A percentile compares a stretch with the other conserved stretches of the same genome.
Evolutionary conservation across 2,888 invertebrate genomes (phyloP).

Genomic region (Eremobia ochroleuca): DNA sequence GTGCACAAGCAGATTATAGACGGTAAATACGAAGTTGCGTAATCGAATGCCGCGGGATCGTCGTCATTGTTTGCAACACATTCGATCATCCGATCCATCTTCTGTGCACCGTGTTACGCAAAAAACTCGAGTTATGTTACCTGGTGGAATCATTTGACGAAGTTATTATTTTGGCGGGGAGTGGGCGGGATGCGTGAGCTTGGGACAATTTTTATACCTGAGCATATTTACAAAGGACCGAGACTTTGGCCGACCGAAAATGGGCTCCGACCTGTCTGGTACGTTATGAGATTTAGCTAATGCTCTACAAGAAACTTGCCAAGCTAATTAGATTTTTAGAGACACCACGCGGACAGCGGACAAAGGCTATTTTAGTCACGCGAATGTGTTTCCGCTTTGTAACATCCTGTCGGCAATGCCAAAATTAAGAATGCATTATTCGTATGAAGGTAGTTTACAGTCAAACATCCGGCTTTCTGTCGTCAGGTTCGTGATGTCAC

Average conservation of each 20-base stretch:
- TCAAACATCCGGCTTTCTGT: conserved; percentile 88
- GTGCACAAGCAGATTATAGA: conserved; percentile 18
- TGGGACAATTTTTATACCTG: conserved; percentile 87
- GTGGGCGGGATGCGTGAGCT: conserved; percentile 83
- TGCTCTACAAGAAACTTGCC: conserved; percentile 74
- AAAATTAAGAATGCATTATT: conserved; percentile 82
- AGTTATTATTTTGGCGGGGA: conserved; percentile 84
- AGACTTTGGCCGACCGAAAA: conserved; percentile 65
- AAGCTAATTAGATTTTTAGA: conserved; percentile 79
- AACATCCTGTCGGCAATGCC: conserved; percentile 79
- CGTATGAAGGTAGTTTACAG: conserved; percentile 84
- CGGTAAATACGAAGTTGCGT: conserved; percentile 74
- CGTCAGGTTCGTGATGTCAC: conserved; percentile 72
- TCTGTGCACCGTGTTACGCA: conserved; percentile 85
- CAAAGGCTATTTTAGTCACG: conserved; percentile 77
- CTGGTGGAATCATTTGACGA: conserved; percentile 82
- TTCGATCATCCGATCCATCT: conserved; percentile 82
- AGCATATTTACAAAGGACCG: conserved; percentile 85
- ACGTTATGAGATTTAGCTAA: conserved; percentile 74
- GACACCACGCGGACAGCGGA: conserved; percentile 64
- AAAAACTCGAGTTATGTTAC: conserved; percentile 83
- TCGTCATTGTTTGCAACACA: conserved; percentile 81
- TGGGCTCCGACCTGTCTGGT: conserved; percentile 86
- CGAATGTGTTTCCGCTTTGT: conserved; percentile 82
- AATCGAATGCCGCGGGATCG: conserved; percentile 76